Evolutionary conservation across 2,888 invertebrate species (phyloP), one percentile per base, ranked within the genome.

Genomic region (Harpalus rubripes): DNA sequence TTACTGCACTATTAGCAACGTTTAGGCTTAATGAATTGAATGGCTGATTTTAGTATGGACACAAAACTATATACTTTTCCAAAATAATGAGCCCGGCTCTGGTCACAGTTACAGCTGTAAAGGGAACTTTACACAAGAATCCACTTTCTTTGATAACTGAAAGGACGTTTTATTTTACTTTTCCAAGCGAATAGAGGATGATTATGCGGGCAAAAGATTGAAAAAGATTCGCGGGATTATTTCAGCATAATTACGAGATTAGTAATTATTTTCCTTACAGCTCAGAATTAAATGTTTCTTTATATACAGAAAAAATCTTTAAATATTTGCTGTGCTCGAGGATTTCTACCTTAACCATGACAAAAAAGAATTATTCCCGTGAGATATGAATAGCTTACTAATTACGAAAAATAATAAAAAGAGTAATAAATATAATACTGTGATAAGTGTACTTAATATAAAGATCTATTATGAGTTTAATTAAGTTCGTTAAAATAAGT

Each of bases 61-160:
- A 1, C 32, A 32, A 32, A 32, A 4, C 5, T 6, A 32, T 4
- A 32, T 32, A 32, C 32, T 32, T 32, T 32, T 32, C 5, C 32
- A 6, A 32, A 32, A 32, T 32, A 32, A 22, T 22, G 3, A 32
- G 32, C 5, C 32, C 32, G 32, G 39, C 72, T 15, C 18, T 18
- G 76, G 52, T 22, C 18, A 8, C 76, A 52, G 22, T 44, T 76
- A 76, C 18, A 79, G 12, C 16, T 59, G 32, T 41, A 80, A 59
- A n/a, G 18, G 8, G 32, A 61, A 61, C 80, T 80, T 58, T 80
- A 80, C 61, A 80, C 41, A 80, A 59, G 61, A 80, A 80, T 80
- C 80, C 80, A 80, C 80, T 80, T 80, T 80, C 80, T 80, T 80
- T 80, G 80, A 80, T 80, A 63, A 78, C 41, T 72, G 78, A 78